Evolutionary conservation across 1,140 invertebrate species (phyloP), one percentile per base, ranked within the genome.

Genomic region (Anagrus nilaparvatae): DNA sequence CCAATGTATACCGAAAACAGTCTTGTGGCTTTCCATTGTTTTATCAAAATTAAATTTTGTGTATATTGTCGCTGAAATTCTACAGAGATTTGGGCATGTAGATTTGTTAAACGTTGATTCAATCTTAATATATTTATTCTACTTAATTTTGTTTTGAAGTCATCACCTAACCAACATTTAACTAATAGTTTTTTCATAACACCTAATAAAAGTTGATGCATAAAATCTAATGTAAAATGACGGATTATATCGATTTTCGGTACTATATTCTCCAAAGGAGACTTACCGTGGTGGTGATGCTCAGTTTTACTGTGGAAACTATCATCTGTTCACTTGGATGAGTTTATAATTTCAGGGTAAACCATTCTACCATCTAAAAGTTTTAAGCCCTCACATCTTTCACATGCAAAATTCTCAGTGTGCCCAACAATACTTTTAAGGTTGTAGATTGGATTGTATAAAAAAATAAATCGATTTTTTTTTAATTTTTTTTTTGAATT

Each of bases 371-470:
- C 7, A 19, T 21, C 14, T 21, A 4, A 7, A n/a, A 12, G 10
- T 18, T 37, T 36, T 1, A 40, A 48, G 19, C 40, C 25, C 3
- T 12, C 14, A 37, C 50, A 52, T 12, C 44, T 37, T 27, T 42
- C 35, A 13, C 44, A 46, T 4, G 25, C 9, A 25, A n/a, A 36
- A 30, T 12, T 34, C 10, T 38, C 44, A 2, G 31, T 32, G 16
- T 46, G 44, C 2, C 39, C 34, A n/a, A n/a, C n/a, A n/a, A n/a
- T n/a, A n/a, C n/a, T n/a, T n/a, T n/a, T n/a, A n/a, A n/a, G n/a
- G n/a, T n/a, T n/a, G n/a, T n/a, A n/a, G n/a, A n/a, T n/a, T n/a
- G n/a, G n/a, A n/a, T n/a, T n/a, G n/a, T n/a, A n/a, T n/a, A n/a
- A n/a, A n/a, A n/a, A n/a, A n/a, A n/a, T n/a, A n/a, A n/a, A n/a